Conservation (phyloP, 1,140 invertebrate species). For the Calephelis nemesis region DNA sequence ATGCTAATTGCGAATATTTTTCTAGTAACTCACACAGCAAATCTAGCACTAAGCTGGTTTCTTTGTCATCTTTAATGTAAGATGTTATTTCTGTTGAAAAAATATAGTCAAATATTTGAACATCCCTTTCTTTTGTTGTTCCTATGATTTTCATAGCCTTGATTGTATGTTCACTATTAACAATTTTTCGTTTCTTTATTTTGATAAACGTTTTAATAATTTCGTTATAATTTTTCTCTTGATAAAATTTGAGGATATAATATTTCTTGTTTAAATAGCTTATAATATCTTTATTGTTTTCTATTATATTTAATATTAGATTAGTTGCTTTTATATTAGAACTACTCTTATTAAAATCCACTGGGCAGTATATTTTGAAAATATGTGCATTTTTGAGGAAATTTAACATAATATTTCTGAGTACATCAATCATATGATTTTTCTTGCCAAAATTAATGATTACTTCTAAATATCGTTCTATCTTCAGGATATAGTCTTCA, state of each 20-base stretch:
- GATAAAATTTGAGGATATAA: constrained; percentile 62
- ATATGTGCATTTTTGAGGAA: constrained; percentile 79
- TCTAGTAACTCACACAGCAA: constrained; percentile 59
- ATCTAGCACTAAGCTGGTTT: constrained; percentile 63
- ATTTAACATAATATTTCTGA: constrained; percentile 49
- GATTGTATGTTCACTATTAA: constrained; percentile 51
- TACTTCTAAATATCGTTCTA: constrained; percentile 49
- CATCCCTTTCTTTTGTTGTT: constrained; percentile 55
- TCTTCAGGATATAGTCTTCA: constrained; percentile 46
- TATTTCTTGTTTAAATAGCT: constrained; percentile 54
- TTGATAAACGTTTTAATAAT: constrained; percentile 71
- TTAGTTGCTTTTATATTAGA: constrained; percentile 65
- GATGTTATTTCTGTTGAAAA: constrained; percentile 47
- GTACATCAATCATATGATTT: constrained; percentile 47
- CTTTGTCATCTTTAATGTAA: constrained; percentile 67
- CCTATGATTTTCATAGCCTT: constrained; percentile 57
- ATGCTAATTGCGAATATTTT: constrained; percentile 54
- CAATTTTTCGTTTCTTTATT: constrained; percentile 61
- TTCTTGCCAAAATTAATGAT: constrained; percentile 53
- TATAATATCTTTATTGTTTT: constrained; percentile 51
- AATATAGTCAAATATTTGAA: constrained; percentile 54
- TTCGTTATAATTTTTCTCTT: constrained; percentile 68
- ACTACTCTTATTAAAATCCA: constrained; percentile 59
- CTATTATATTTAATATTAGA: constrained; percentile 69
- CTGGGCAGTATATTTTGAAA: constrained; percentile 78